These are phyloP conservation scores for Cheirogaleus medius DNA, from an alignment of 2,113 vertebrate genomes.

Conservation along the genomic window DNA sequence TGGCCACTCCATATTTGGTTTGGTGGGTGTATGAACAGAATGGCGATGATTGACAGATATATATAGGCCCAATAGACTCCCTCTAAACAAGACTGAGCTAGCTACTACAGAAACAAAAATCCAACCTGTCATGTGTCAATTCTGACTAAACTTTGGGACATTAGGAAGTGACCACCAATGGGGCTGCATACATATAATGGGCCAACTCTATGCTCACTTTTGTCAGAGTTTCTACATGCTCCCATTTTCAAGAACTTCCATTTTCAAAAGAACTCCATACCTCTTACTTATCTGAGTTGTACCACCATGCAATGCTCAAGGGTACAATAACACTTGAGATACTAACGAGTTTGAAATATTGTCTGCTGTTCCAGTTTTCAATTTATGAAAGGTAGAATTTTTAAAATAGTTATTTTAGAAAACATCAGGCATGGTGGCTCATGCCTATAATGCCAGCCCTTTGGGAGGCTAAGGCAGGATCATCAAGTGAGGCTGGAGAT, in stretches of 20 bases:
- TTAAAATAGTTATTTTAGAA: too few species aligned
- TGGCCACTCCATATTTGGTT: neutral
- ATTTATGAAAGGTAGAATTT: too few species aligned
- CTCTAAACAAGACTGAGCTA: neutral
- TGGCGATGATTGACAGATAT: neutral
- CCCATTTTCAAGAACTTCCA: neutral
- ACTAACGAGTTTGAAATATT: too few species aligned
- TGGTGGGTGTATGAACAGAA: neutral
- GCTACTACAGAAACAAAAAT: neutral
- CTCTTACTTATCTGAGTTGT: neutral
- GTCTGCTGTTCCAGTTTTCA: too few species aligned
- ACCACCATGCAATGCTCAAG: too few species aligned
- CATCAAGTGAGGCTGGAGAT: too few species aligned
- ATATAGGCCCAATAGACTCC: neutral
- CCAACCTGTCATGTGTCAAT: neutral
- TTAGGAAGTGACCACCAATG: neutral
- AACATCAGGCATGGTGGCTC: too few species aligned
- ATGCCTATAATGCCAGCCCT: too few species aligned
- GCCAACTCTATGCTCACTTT: neutral
- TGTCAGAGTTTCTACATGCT: neutral
- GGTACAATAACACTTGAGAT: too few species aligned
- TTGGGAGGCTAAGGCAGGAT: too few species aligned
- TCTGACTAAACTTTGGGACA: neutral
- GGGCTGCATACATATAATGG: neutral
- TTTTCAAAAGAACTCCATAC: neutral